Percentiles rank a stretch among this genome's conserved stretches.
Evolutionary conservation across 2,888 invertebrate species (phyloP).

Genomic region (Athetis lepigone): DNA sequence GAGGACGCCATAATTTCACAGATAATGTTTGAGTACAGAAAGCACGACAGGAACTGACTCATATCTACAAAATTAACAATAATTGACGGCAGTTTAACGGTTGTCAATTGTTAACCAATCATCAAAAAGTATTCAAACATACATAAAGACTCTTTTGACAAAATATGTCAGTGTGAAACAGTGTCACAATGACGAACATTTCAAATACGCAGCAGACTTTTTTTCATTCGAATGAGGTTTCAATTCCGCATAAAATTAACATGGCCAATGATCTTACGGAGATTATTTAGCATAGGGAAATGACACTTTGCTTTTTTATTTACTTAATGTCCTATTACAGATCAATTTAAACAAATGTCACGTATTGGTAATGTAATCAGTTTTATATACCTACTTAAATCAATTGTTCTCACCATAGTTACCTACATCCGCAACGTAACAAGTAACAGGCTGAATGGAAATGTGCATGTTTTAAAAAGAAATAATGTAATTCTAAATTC

Average conservation of each 20-base stretch:
- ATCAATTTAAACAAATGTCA: slow-evolving; percentile 45
- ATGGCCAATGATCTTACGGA: neutral
- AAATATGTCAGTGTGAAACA: neutral
- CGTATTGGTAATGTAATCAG: slow-evolving; percentile 38
- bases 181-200: slow-evolving; percentile 16
- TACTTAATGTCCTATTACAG: neutral
- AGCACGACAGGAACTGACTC: slow-evolving; percentile 23
- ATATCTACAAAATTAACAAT: slow-evolving; percentile 15
- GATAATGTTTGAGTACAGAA: neutral
- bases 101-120: neutral
- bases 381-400: slow-evolving; percentile 27
- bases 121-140: slow-evolving; percentile 16
- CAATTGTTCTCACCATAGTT: slow-evolving; percentile 36
- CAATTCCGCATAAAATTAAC: slow-evolving; percentile 7
- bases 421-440: slow-evolving; percentile 48
- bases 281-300: slow-evolving; percentile 14
- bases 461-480: slow-evolving; percentile 2
- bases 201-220: neutral
- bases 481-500: slow-evolving; percentile 29
- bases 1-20: neutral
- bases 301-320: slow-evolving; percentile 15
- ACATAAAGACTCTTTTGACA: neutral
- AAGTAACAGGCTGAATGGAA: slow-evolving; percentile 30
- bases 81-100: slow-evolving; percentile 24
- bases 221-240: neutral